Evolutionary conservation across 2,113 vertebrate species (phyloP).

Genomic region (Chaenogobius annularis): DNA sequence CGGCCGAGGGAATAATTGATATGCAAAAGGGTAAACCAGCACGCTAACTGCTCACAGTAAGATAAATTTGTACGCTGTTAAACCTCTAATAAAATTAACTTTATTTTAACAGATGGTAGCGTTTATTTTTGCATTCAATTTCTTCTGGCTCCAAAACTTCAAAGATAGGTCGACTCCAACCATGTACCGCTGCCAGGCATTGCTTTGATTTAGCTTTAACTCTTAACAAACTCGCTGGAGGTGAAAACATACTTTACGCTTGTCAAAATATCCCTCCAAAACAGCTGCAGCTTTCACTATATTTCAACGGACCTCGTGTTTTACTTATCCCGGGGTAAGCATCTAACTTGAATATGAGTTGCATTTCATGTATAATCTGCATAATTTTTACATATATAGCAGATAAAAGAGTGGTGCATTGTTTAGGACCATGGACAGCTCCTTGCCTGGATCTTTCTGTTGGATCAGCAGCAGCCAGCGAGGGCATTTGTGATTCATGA

Average conservation of each 20-base stretch:
- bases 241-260: neutral
- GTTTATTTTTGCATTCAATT: conserved; percentile 20
- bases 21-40: conserved; percentile 33
- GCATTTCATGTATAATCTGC: neutral
- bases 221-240: neutral
- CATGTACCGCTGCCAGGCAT: neutral
- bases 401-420: neutral
- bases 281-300: neutral
- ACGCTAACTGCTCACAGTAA: conserved; percentile 50
- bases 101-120: conserved; percentile 40
- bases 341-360: no score
- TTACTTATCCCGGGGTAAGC: neutral
- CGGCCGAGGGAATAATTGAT: conserved; percentile 47
- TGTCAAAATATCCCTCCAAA: neutral
- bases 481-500: neutral
- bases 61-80: conserved; percentile 37
- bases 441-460: neutral
- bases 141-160: conserved; percentile 18
- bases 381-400: neutral
- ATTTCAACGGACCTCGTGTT: neutral
- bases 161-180: neutral
- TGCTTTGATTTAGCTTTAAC: neutral
- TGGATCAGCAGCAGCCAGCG: neutral
- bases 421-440: conserved; percentile 2
- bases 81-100: conserved; percentile 52